phyloP scores from a whole-genome alignment of 2,797 vertebrate genomes.

The Phataginus tetradactyla region DNA sequence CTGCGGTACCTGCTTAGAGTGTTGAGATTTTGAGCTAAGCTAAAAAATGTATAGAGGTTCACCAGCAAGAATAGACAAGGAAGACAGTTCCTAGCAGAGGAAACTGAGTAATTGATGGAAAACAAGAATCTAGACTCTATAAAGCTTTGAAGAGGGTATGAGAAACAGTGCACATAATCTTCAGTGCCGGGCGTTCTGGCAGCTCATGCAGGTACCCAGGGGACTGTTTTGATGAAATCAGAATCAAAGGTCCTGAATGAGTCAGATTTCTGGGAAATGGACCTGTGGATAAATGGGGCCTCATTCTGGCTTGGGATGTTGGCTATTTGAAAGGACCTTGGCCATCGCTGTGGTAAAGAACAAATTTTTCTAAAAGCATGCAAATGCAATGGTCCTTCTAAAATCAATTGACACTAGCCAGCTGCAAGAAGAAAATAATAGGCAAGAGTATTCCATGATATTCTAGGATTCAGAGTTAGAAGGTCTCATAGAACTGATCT shows the following conservation, averaged over 20 bases:
- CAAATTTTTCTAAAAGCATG: not conserved
- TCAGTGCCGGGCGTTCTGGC: not conserved
- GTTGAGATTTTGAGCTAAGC: not conserved
- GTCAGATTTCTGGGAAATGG: constrained; percentile 62
- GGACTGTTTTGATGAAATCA: constrained; percentile 43
- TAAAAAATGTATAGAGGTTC: not conserved
- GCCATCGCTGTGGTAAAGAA: not conserved
- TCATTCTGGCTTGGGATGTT: not conserved
- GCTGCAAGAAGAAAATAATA: not conserved
- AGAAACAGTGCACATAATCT: not conserved
- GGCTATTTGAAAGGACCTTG: constrained; percentile 49
- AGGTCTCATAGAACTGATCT: not conserved
- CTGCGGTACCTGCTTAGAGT: not conserved
- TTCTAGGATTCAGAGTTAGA: not conserved
- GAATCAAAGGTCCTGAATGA: constrained; percentile 56
- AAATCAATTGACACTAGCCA: not conserved
- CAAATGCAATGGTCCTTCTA: not conserved
- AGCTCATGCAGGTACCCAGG: not conserved
- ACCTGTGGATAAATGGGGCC: constrained; percentile 29
- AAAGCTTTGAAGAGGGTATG: not conserved
- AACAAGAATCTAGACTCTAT: not conserved
- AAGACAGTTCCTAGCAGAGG: not conserved
- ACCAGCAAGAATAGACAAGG: not conserved
- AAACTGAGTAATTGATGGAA: not conserved
- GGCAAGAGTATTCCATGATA: not conserved